A percentile compares a stretch with the other conserved stretches of the same genome.
Evolutionary conservation across 2,888 invertebrate species (phyloP).

Genomic region (Synergus japonicus): DNA sequence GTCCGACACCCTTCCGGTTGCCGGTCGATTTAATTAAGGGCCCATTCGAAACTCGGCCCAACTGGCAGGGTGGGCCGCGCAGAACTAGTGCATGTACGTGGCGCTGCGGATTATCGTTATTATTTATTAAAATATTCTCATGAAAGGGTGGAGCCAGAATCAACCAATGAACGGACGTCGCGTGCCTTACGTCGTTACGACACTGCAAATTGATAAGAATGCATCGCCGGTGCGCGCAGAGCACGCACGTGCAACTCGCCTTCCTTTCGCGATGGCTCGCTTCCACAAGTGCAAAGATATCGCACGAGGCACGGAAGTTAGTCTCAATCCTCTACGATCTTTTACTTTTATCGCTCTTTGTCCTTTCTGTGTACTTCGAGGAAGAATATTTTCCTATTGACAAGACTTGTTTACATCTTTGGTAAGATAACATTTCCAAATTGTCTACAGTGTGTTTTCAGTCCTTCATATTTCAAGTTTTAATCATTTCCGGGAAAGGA

Average conservation of each 20-base stretch:
- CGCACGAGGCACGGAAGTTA: background rate
- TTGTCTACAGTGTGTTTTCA: too few species aligned
- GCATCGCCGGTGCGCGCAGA: slow-evolving; percentile 59
- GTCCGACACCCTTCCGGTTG: slow-evolving; percentile 18
- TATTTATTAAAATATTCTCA: slow-evolving; percentile 73
- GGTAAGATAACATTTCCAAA: background rate
- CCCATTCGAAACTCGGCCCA: slow-evolving; percentile 32
- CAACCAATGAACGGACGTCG: slow-evolving; percentile 71
- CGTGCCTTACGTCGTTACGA: slow-evolving; percentile 73
- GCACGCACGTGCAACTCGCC: slow-evolving; percentile 54
- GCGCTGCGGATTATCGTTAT: slow-evolving; percentile 63
- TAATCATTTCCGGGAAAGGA: too few species aligned
- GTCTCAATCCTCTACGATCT: slow-evolving; percentile 44
- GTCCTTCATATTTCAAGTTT: too few species aligned
- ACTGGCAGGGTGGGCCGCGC: background rate
- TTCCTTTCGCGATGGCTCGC: slow-evolving; percentile 52
- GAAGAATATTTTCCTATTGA: background rate
- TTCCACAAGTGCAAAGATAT: slow-evolving; percentile 50
- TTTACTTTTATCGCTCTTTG: slow-evolving; percentile 42
- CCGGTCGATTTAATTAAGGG: slow-evolving; percentile 64
- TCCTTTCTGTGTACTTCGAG: background rate
- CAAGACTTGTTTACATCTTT: background rate
- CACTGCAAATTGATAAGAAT: slow-evolving; percentile 74
- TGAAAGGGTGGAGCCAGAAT: slow-evolving; percentile 70
- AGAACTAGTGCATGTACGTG: background rate